phyloP scores from a whole-genome alignment of 2,888 invertebrate species.

The Chrysodeixis includens region DNA sequence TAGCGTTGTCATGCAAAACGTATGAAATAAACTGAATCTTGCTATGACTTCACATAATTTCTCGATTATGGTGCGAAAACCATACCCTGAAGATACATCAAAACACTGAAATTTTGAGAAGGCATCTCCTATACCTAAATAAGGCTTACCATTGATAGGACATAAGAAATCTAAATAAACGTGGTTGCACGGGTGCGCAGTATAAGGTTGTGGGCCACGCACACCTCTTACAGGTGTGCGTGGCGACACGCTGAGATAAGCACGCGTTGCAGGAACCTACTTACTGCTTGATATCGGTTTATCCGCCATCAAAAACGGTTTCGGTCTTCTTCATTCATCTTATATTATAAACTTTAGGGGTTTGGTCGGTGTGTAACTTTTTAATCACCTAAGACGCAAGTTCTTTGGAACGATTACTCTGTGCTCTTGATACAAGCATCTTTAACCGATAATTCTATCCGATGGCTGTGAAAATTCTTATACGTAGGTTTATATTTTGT shows the following conservation, averaged over 20 bases:
- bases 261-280: conserved; percentile 12
- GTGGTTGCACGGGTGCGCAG: neutral
- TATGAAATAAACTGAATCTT: conserved; percentile 12
- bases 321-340: conserved; percentile 10
- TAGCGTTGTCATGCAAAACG: conserved; percentile 14
- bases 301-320: conserved; percentile 13
- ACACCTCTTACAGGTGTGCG: conserved; percentile 7
- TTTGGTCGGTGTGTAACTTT: conserved; percentile 10
- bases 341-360: conserved; percentile 8
- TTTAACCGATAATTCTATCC: conserved; percentile 17
- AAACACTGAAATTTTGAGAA: conserved; percentile 22
- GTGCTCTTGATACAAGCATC: conserved; percentile 11
- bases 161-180: conserved; percentile 5
- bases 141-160: conserved; percentile 15
- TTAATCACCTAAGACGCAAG: conserved; percentile 12
- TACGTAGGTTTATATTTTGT: too few relatives aligned
- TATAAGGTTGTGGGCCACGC: neutral
- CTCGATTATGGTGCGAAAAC: conserved; percentile 5
- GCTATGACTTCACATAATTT: conserved; percentile 14
- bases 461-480: conserved; percentile 9
- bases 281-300: conserved; percentile 8
- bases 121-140: conserved; percentile 17
- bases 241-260: neutral
- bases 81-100: conserved; percentile 6
- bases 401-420: conserved; percentile 10